These are phyloP conservation scores for Cyphomyrus plagiostoma DNA, from an alignment of 2,113 vertebrate species.

Conservation along the genomic window DNA sequence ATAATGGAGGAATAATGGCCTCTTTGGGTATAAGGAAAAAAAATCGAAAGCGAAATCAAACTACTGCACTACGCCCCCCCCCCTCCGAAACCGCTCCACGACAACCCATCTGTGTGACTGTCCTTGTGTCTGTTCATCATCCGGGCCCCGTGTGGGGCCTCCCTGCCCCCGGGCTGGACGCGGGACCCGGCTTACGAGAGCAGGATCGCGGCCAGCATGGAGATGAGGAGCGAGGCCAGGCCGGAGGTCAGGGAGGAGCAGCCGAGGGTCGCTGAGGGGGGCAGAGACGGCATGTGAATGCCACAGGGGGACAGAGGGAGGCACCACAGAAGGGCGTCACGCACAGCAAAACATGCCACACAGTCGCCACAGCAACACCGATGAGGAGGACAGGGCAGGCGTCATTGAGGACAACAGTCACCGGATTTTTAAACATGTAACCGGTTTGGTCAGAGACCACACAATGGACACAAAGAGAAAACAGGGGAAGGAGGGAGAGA, in stretches of 20 bases:
- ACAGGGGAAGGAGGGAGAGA: constrained; percentile 52
- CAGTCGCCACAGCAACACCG: neutral
- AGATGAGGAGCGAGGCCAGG: constrained; percentile 78
- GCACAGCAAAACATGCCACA: neutral
- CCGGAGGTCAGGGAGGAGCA: constrained; percentile 76
- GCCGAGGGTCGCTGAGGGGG: constrained; percentile 75
- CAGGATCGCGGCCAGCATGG: constrained; percentile 74
- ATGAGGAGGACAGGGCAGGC: neutral
- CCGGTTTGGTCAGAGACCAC: neutral
- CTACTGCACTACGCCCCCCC: neutral
- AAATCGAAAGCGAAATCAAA: neutral
- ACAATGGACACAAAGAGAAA: constrained; percentile 36
- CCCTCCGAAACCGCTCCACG: neutral
- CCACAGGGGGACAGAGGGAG: constrained; percentile 45
- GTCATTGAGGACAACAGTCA: neutral
- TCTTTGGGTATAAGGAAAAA: neutral
- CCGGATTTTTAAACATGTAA: neutral
- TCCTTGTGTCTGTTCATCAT: neutral
- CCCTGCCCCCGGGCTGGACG: constrained; percentile 35
- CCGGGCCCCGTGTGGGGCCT: constrained; percentile 31
- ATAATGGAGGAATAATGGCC: neutral
- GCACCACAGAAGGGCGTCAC: constrained; percentile 9
- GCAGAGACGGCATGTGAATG: constrained; percentile 40
- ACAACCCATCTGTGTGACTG: neutral
- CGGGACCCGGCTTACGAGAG: constrained; percentile 68